phyloP scores from a whole-genome alignment of 2,888 invertebrate species.

The Stratiomys singularior region DNA sequence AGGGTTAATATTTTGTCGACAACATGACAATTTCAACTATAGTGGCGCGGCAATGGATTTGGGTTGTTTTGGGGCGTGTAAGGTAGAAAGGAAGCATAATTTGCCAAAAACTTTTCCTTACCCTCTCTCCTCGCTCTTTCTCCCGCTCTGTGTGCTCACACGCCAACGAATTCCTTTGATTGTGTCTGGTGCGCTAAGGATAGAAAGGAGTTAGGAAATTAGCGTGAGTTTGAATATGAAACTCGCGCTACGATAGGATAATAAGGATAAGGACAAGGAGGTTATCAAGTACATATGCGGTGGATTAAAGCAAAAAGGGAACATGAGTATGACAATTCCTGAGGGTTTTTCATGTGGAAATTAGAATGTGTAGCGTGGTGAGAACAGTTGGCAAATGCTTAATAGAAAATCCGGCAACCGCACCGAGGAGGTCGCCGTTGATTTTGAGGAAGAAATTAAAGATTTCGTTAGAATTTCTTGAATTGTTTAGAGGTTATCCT shows the following conservation, averaged over 20 bases:
- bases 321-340: conserved; percentile 28
- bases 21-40: not conserved
- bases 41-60: not conserved
- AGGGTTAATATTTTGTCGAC: conserved; percentile 23
- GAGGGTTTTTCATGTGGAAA: conserved; percentile 37
- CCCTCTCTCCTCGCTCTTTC: no score
- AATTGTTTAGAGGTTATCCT: no score
- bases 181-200: not conserved
- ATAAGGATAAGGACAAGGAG: not conserved
- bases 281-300: conserved; percentile 30
- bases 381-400: conserved; percentile 41
- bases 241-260: conserved; percentile 1
- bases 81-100: not conserved
- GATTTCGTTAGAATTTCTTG: no score
- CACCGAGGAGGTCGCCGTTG: no score
- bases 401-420: conserved; percentile 8
- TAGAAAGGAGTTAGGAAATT: conserved; percentile 20
- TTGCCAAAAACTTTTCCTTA: conserved; percentile 27
- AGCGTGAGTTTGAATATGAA: conserved; percentile 35
- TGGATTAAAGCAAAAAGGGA: conserved; percentile 27
- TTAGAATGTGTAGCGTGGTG: conserved; percentile 28
- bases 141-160: no score
- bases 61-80: not conserved
- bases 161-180: no score
- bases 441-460: no score